phyloP scores from a whole-genome alignment of 2,113 vertebrate species.

The Gila orcuttii region DNA sequence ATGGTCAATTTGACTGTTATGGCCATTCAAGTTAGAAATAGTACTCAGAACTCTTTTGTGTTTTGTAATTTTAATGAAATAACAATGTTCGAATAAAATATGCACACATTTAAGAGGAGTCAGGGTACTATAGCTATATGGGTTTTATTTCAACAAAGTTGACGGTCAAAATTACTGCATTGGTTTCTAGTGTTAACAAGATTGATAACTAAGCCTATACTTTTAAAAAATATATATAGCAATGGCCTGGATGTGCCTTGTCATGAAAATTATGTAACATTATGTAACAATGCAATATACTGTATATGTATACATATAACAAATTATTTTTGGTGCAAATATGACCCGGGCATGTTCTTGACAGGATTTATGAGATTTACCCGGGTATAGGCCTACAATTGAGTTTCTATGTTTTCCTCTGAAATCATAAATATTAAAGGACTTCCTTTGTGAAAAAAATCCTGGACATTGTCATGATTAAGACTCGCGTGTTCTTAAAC shows the following conservation, averaged over 20 bases:
- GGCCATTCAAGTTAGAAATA: neutral
- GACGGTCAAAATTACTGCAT: neutral
- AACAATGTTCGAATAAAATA: neutral
- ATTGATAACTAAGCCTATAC: no score
- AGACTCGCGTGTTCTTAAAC: conserved; percentile 64
- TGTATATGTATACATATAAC: neutral
- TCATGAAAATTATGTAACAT: neutral
- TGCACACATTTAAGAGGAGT: neutral
- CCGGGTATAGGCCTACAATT: neutral
- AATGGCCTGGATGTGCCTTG: neutral
- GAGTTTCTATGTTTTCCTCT: conserved; percentile 10
- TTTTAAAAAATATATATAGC: no score
- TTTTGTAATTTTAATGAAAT: neutral
- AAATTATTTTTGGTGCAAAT: neutral
- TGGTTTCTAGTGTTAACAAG: neutral
- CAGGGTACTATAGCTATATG: neutral
- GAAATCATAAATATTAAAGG: conserved; percentile 65
- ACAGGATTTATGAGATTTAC: neutral
- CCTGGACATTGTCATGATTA: conserved; percentile 54
- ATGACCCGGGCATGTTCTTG: neutral
- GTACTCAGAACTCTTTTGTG: neutral
- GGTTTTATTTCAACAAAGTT: neutral
- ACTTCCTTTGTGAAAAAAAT: conserved; percentile 51
- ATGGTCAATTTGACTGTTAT: neutral
- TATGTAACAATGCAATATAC: neutral